phyloP scores from a whole-genome alignment of 1,140 invertebrate genomes.

The Manduca sexta region DNA sequence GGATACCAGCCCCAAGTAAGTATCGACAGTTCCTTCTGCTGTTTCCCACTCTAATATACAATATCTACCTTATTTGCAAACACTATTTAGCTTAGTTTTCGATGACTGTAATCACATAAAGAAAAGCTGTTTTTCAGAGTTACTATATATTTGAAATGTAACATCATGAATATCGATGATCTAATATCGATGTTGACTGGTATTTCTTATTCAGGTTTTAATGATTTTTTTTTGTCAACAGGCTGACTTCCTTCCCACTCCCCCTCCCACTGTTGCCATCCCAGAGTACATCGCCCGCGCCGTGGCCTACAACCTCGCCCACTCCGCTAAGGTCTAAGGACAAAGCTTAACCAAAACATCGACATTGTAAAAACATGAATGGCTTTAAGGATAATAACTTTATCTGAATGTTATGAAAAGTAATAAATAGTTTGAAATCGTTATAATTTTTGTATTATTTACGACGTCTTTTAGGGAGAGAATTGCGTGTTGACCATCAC shows the following conservation, averaged over 20 bases:
- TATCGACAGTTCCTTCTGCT: no score
- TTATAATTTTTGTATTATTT: background rate
- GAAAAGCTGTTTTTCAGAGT: no score
- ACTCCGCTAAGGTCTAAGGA: conserved; percentile 18
- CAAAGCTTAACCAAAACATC: conserved; percentile 3
- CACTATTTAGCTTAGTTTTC: no score
- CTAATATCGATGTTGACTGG: no score
- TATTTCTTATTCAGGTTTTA: no score
- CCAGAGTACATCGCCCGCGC: conserved; percentile 33
- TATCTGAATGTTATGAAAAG: background rate
- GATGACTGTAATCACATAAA: no score
- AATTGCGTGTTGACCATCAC: no score
- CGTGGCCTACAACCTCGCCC: conserved; percentile 25
- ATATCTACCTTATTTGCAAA: no score
- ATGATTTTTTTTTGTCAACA: conserved; percentile 17
- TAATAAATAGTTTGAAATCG: conserved; percentile 16
- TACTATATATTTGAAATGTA: no score
- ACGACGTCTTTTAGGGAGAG: no score
- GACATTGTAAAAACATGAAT: background rate
- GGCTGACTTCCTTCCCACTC: conserved; percentile 30
- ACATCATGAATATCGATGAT: no score
- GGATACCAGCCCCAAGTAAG: conserved; percentile 72
- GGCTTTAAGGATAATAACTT: background rate
- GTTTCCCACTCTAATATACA: no score
- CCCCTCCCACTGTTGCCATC: conserved; percentile 25